Conservation (phyloP, 2,113 vertebrate species). For the Calidris pygmaea region DNA sequence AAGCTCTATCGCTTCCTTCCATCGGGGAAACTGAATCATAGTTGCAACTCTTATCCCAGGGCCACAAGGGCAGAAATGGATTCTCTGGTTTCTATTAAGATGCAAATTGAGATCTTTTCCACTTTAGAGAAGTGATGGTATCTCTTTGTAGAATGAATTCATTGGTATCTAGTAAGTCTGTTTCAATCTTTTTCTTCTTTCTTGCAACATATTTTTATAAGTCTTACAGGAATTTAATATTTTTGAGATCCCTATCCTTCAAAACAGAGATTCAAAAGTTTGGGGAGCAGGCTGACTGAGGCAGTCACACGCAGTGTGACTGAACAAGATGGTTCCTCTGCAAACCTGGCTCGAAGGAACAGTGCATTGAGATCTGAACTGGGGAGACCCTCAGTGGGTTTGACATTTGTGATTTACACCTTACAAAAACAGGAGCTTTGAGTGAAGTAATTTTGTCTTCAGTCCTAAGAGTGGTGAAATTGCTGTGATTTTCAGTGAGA, state of each 20-base stretch:
- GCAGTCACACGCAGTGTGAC: background rate
- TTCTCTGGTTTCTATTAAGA: conserved; percentile 61
- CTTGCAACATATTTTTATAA: conserved; percentile 22
- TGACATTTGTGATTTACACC: background rate
- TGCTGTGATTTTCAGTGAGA: background rate
- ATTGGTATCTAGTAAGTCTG: conserved; percentile 15
- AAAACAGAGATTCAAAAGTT: conserved; percentile 5
- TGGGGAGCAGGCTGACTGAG: background rate
- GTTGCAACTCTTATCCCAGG: conserved; percentile 4
- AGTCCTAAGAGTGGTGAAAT: background rate
- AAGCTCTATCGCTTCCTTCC: conserved; percentile 1
- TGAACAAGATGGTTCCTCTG: background rate
- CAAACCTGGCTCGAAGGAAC: background rate
- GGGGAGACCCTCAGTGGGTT: accelerated
- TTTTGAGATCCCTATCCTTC: background rate
- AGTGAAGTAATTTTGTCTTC: background rate
- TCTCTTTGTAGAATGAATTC: conserved; percentile 33
- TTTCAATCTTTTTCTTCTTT: conserved; percentile 6
- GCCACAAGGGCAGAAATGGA: conserved; percentile 28
- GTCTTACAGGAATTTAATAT: conserved; percentile 39
- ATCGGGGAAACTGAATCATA: background rate
- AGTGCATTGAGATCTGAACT: background rate
- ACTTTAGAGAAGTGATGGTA: conserved; percentile 49
- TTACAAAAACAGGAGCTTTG: background rate
- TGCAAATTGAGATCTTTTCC: conserved; percentile 59